Evolutionary conservation across 2,888 invertebrate genomes (phyloP).

Genomic region (Platycheirus albimanus): DNA sequence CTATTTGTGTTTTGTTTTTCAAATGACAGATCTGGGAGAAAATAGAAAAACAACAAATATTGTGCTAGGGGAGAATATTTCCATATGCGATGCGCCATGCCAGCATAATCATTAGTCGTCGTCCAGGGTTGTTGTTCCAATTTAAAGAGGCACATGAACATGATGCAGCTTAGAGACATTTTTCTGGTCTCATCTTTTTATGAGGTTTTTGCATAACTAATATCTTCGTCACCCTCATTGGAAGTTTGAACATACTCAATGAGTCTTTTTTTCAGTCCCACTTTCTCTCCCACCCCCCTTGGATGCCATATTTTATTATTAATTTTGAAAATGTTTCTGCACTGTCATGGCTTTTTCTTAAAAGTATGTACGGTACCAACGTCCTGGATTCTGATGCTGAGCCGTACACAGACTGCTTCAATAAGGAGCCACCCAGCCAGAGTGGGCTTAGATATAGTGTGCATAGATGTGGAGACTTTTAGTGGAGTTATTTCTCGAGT

Average conservation of each 20-base stretch:
- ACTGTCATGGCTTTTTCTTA: slow-evolving; percentile 59
- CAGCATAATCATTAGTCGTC: too few species aligned
- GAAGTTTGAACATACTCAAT: slow-evolving; percentile 15
- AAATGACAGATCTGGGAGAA: slow-evolving; percentile 51
- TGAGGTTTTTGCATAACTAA: slow-evolving; percentile 67
- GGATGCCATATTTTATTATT: slow-evolving; percentile 57
- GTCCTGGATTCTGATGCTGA: too few species aligned
- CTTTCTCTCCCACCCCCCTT: background rate
- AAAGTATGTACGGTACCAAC: too few species aligned
- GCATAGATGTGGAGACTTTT: slow-evolving; percentile 10
- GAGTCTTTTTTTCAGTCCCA: background rate
- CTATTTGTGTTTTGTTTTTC: slow-evolving; percentile 46
- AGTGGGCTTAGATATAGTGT: background rate
- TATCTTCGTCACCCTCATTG: slow-evolving; percentile 55
- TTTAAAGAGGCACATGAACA: slow-evolving; percentile 27
- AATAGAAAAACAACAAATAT: slow-evolving; percentile 13
- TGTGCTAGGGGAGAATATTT: slow-evolving; percentile 8
- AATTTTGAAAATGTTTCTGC: slow-evolving; percentile 72
- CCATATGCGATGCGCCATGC: slow-evolving; percentile 40
- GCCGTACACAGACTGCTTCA: background rate
- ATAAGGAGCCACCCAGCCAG: background rate
- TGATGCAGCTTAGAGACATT: slow-evolving; percentile 9
- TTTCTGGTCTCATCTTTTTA: slow-evolving; percentile 37
- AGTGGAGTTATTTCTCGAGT: slow-evolving; percentile 10
- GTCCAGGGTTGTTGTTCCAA: slow-evolving; percentile 64